Percentiles rank a stretch among this genome's conserved stretches.
Conservation (phyloP, 2,797 vertebrate genomes). For the Leuciscus waleckii region DNA sequence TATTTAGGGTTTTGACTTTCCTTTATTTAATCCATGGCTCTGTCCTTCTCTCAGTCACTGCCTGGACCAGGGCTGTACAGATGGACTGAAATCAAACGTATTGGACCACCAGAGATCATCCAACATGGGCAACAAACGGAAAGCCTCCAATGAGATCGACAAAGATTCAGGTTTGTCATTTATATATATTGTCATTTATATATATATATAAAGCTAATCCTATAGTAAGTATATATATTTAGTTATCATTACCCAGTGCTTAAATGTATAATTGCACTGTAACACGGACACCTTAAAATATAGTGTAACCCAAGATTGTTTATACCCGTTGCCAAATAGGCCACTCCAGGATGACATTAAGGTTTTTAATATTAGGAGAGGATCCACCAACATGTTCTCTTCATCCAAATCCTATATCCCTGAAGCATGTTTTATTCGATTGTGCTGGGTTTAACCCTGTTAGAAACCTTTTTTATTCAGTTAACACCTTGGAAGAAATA, state of each 20-base stretch:
- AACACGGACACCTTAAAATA: too few relatives aligned
- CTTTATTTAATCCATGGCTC: conserved; percentile 18
- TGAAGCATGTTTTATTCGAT: neutral
- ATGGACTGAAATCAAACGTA: conserved; percentile 54
- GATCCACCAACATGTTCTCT: neutral
- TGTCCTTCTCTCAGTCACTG: conserved; percentile 28
- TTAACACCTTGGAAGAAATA: too few relatives aligned
- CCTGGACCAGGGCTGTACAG: conserved; percentile 27
- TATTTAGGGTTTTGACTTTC: conserved; percentile 20
- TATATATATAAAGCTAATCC: conserved; percentile 50
- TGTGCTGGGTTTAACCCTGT: neutral
- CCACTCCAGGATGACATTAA: neutral
- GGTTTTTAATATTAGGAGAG: neutral
- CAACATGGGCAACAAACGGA: conserved; percentile 65
- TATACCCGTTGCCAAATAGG: neutral
- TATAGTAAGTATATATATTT: too few relatives aligned
- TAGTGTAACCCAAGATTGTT: neutral
- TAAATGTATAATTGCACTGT: too few relatives aligned
- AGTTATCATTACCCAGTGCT: too few relatives aligned
- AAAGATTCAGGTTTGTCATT: conserved; percentile 91
- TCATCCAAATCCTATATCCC: neutral
- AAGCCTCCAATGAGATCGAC: conserved; percentile 79
- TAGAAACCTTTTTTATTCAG: too few relatives aligned
- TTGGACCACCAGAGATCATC: conserved; percentile 63
- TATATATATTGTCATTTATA: conserved; percentile 80